Conservation (phyloP, 2,797 vertebrate species). For the Hephaestus fuliginosus region DNA sequence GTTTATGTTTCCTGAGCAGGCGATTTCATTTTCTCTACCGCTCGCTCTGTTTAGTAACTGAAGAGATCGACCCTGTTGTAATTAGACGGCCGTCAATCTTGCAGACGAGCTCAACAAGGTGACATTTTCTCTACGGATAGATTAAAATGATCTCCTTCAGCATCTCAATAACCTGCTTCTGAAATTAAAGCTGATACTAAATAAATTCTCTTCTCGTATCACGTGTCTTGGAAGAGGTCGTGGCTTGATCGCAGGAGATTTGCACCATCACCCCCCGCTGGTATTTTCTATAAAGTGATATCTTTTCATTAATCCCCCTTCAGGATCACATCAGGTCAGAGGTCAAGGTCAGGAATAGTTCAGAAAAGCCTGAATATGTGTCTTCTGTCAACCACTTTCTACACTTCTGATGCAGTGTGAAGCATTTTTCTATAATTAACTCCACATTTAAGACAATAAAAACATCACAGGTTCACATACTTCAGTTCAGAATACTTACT, state of each 20-base stretch:
- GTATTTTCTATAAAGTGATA: background rate
- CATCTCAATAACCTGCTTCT: background rate
- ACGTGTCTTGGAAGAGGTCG: constrained; percentile 9
- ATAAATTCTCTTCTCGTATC: constrained; percentile 14
- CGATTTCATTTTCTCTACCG: constrained; percentile 28
- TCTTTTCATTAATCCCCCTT: constrained; percentile 16
- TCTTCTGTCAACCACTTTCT: background rate
- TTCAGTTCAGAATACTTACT: constrained; percentile 88
- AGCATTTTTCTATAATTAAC: background rate
- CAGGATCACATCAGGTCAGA: constrained; percentile 3
- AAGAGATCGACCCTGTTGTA: background rate
- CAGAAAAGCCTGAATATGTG: constrained; percentile 2
- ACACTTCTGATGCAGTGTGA: background rate
- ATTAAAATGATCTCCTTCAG: background rate
- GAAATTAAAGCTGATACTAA: constrained; percentile 13
- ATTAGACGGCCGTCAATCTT: constrained; percentile 14
- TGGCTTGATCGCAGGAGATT: constrained; percentile 13
- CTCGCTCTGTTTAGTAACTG: constrained; percentile 11
- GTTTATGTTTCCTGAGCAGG: constrained; percentile 43
- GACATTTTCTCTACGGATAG: constrained; percentile 1
- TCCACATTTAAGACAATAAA: background rate
- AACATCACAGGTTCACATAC: background rate
- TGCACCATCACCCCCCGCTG: constrained; percentile 9
- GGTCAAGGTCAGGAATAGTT: constrained; percentile 26
- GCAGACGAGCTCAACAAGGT: background rate